Percentiles rank a stretch among this genome's conserved stretches.
phyloP scores from a whole-genome alignment of 2,797 vertebrate genomes.

The Gephyroberyx darwinii region DNA sequence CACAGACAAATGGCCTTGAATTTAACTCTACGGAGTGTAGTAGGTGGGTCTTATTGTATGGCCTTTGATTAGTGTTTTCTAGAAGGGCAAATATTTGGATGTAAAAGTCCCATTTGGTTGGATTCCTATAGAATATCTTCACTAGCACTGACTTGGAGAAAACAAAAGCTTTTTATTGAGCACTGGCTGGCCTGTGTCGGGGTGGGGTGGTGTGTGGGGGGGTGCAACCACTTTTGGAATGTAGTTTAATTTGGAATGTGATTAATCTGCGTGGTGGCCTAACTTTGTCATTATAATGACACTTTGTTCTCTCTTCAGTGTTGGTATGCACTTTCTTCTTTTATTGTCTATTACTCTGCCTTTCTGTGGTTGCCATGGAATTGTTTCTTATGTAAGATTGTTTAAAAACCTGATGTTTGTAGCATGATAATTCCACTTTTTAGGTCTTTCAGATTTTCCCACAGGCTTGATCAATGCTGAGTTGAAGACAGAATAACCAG shows the following conservation, averaged over 20 bases:
- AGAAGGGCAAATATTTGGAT: conserved; percentile 26
- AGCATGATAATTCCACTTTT: conserved; percentile 60
- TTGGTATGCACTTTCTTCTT: conserved; percentile 75
- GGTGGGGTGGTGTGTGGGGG: no score
- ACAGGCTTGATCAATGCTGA: conserved; percentile 22
- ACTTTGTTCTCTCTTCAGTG: conserved; percentile 40
- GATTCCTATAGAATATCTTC: conserved; percentile 41
- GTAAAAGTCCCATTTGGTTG: conserved; percentile 16
- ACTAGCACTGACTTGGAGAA: conserved; percentile 53
- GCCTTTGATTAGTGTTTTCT: conserved; percentile 44
- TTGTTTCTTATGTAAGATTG: conserved; percentile 62
- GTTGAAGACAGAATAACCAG: conserved; percentile 11
- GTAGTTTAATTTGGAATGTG: conserved; percentile 25
- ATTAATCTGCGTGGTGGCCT: conserved; percentile 69
- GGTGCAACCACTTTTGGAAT: conserved; percentile 48
- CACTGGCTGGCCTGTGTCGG: conserved; percentile 71
- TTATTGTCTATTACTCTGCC: conserved; percentile 47
- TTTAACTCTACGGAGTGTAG: conserved; percentile 18
- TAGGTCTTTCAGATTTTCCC: conserved; percentile 43
- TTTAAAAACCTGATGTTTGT: conserved; percentile 65
- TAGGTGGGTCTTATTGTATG: conserved; percentile 35
- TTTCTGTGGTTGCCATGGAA: conserved; percentile 70
- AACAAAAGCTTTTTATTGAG: conserved; percentile 45
- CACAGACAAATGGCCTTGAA: conserved; percentile 44
- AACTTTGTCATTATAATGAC: conserved; percentile 54